Conservation (phyloP, 2,888 invertebrate species). For the Vandiemenella viatica region DNA sequence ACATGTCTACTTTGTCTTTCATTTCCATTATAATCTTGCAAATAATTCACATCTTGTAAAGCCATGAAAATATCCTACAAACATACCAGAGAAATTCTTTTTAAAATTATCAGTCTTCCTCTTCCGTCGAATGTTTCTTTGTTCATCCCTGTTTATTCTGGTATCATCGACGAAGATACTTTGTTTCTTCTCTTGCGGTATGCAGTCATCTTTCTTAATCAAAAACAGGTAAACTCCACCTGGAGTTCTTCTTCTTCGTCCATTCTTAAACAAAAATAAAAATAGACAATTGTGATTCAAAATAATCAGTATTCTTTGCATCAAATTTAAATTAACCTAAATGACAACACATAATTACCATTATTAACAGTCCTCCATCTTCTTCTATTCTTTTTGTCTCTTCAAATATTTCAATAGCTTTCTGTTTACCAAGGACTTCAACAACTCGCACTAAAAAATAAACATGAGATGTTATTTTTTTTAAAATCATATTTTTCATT, state of each 20-base stretch:
- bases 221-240: conserved; percentile 75
- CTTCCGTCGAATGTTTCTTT: no score
- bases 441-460: conserved; percentile 46
- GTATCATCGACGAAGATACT: conserved; percentile 54
- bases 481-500: no score
- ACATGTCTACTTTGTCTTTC: no score
- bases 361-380: conserved; percentile 72
- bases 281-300: not conserved
- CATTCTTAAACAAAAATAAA: conserved; percentile 38
- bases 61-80: no score
- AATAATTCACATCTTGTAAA: no score
- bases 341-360: conserved; percentile 33
- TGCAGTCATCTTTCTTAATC: conserved; percentile 52
- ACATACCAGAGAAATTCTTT: no score
- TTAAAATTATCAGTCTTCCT: no score
- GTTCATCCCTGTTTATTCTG: not conserved
- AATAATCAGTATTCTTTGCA: not conserved
- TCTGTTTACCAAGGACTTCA: conserved; percentile 51
- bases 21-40: no score
- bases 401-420: conserved; percentile 57
- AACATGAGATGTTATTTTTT: no score
- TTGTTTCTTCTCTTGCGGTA: conserved; percentile 48
- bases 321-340: conserved; percentile 16
- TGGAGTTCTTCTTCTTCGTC: conserved; percentile 64
- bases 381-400: conserved; percentile 70